phyloP scores from a whole-genome alignment of 2,113 vertebrate genomes.

The Tragelaphus imberbis region DNA sequence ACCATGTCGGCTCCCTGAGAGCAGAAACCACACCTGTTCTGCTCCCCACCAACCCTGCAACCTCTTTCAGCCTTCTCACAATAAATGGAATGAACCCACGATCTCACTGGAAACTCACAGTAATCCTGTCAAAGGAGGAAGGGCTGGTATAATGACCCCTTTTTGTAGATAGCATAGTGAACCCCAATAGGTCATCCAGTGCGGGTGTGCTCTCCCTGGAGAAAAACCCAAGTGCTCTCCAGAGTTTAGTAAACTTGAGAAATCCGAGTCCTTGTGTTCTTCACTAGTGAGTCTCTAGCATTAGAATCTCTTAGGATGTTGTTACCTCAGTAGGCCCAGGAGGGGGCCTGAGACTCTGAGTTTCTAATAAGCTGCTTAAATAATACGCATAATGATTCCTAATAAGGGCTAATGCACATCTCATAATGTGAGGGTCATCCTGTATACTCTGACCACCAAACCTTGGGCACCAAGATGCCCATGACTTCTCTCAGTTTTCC shows the following conservation, averaged over 20 bases:
- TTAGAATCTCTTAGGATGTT: background rate
- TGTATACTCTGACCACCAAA: background rate
- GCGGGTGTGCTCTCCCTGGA: background rate
- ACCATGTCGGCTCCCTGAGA: fast-evolving
- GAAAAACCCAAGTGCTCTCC: background rate
- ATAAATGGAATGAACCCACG: background rate
- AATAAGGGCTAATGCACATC: background rate
- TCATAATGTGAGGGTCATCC: background rate
- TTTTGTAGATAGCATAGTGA: background rate
- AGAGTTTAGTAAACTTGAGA: background rate
- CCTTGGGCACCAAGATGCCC: too few relatives aligned
- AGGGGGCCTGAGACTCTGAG: background rate
- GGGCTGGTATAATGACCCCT: background rate
- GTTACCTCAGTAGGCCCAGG: background rate
- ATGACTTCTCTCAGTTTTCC: background rate
- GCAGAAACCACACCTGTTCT: background rate
- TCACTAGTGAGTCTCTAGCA: background rate
- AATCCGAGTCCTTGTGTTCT: background rate
- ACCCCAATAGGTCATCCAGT: background rate
- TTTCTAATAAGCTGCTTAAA: background rate
- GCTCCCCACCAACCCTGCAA: background rate
- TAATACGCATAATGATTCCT: background rate
- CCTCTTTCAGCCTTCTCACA: background rate
- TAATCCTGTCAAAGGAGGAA: background rate
- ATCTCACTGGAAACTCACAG: background rate